Base-by-base conservation (phyloP, 2,797 vertebrate genomes). In the Ptychobarbus kaznakovi region DNA sequence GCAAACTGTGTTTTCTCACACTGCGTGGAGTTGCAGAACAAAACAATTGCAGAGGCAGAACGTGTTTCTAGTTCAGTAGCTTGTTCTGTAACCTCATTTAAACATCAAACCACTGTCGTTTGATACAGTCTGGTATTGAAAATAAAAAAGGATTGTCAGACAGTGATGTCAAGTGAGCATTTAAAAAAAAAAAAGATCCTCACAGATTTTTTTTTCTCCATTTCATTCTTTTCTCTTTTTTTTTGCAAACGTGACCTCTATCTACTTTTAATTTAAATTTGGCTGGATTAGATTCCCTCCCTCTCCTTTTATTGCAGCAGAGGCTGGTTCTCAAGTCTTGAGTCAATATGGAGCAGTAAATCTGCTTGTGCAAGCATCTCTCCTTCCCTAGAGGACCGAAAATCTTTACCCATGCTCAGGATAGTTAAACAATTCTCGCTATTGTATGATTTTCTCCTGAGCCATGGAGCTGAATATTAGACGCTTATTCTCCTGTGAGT, bases 311-410 rank as follows among this genome's bases (percentile, higher is more conserved):
- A 87, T 79, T 90, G 72, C 56, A 85, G 90, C 89, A 61, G 87
- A 80, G 87, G 89, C 91, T 91, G 90, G 87, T 88, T 90, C 92
- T 92, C 90, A 89, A 87, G 89, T 92, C 90, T 91, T 91, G 91
- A 94, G 93, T 94, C 93, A 93, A 94, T 93, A 94, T 85, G 89
- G 92, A 91, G 92, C 92, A 90, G 89, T 93, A 91, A 93, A 94
- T 94, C 90, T 94, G 93, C 93, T 93, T 92, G 92, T 93, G 92
- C 92, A 93, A 93, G 94, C 93, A 92, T 85, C 89, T 93, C 90
- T 90, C 87, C 42, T 87, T 87, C 91, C 68, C 35, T 86, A 88
- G 92, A 92, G 88, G 88, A 87, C 66, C 53, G 73, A 83, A 90
- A 90, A 88, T 89, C 90, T 90, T 90, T 89, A 90, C 87, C 84